These are phyloP conservation scores for Thymelicus lineola DNA, from an alignment of 2,888 invertebrate species.

Conservation along the genomic window DNA sequence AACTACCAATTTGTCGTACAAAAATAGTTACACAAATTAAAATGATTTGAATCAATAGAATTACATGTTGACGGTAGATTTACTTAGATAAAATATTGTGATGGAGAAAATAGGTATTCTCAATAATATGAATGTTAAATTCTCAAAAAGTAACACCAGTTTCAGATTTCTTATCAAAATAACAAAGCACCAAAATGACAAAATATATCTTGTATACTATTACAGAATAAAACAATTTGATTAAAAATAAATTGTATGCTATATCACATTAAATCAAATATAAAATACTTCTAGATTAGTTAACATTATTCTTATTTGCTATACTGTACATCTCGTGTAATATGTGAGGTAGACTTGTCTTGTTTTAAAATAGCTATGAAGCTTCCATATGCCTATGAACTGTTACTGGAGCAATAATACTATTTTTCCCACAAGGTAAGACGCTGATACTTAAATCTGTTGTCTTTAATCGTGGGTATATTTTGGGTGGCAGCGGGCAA, in stretches of 20 bases:
- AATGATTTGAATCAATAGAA: neutral
- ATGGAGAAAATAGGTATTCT: neutral
- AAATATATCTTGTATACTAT: slow-evolving; percentile 36
- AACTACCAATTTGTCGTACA: neutral
- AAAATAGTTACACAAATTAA: neutral
- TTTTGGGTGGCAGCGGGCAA: slow-evolving; percentile 83
- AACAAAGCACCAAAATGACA: slow-evolving; percentile 48
- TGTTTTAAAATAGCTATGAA: slow-evolving; percentile 69
- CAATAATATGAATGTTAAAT: too few relatives aligned
- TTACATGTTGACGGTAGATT: neutral
- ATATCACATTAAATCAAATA: slow-evolving; percentile 47
- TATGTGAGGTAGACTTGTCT: slow-evolving; percentile 63
- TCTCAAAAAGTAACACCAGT: neutral
- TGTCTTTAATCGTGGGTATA: slow-evolving; percentile 72
- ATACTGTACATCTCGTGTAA: slow-evolving; percentile 39
- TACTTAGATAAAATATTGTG: neutral
- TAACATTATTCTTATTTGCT: neutral
- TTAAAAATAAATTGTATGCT: slow-evolving; percentile 40
- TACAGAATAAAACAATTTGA: slow-evolving; percentile 1
- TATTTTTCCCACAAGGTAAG: slow-evolving; percentile 82
- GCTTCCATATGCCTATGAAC: slow-evolving; percentile 96
- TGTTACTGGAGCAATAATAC: slow-evolving; percentile 93
- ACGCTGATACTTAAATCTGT: slow-evolving; percentile 76
- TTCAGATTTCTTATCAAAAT: slow-evolving; percentile 45
- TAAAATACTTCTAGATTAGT: neutral